Base-by-base conservation (phyloP, 2,113 vertebrate species). In the Raphicerus campestris region DNA sequence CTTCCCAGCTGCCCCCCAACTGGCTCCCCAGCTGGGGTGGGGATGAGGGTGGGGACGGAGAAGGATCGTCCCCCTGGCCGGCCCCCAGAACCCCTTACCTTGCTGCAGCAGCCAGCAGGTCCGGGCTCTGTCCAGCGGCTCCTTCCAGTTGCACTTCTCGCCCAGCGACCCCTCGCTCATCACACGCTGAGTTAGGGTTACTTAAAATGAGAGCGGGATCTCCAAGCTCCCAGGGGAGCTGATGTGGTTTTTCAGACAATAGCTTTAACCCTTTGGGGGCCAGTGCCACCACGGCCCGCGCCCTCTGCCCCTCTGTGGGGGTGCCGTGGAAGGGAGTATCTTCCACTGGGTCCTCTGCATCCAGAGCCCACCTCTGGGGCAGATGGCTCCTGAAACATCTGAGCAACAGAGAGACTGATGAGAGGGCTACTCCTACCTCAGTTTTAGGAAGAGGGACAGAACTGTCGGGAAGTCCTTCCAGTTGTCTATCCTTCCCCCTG, bases 131-230 rank as follows among this genome's bases (percentile, higher is more conserved):
- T 60, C 77, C 87, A 82, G 87, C 24, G 5, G 56, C 80, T 96
- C 91, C 90, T 87, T 92, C 92, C 51, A 70, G 61, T 70, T 4
- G 15, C 26, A 2, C 80, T 81, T 84, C 78, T 97, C 19, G 45
- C 39, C 88, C 2, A 80, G 58, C 82, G 39, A 87, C 93, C 86
- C 96, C 70, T 88, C 16, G 78, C 93, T 98, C 97, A 95, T 97
- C 97, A 95, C 96, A 91, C 2, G 22, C 47, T 3, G 93, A 26
- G 81, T 98, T 98, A 94, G 98, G 98, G 98, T 98, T 98, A 98
- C 98, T 98, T 98, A 97, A 98, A 98, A 98, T 97, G 98, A 98
- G 97, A 98, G 95, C 95, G 26, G 97, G 97, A 98, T 98, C 97
- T 98, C 98, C 58, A 94, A 42, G 93, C 96, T 98, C 98, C 98